phyloP scores from a whole-genome alignment of 1,140 invertebrate genomes.

The Babylonia areolata region DNA sequence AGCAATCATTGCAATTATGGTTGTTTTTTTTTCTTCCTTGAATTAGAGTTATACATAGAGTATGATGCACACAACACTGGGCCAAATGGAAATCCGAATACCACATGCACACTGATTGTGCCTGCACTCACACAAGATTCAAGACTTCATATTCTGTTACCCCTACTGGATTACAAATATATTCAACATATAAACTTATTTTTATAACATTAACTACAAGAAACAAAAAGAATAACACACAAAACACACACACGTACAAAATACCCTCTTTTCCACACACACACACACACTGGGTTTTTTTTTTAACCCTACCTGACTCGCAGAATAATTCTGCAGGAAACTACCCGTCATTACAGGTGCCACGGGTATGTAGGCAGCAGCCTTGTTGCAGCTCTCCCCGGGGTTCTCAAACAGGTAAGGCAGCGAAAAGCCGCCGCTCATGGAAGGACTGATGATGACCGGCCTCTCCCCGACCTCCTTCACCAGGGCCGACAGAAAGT shows the following conservation, averaged over 20 bases:
- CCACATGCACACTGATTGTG: too few relatives aligned
- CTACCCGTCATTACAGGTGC: conserved; percentile 73
- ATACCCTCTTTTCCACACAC: neutral
- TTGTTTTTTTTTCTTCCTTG: too few relatives aligned
- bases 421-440: conserved; percentile 76
- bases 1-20: too few relatives aligned
- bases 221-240: too few relatives aligned
- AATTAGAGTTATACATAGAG: too few relatives aligned
- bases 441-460: conserved; percentile 76
- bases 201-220: too few relatives aligned
- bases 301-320: conserved; percentile 52
- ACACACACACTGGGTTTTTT: neutral
- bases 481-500: conserved; percentile 70
- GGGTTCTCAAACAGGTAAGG: conserved; percentile 71
- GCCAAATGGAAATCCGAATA: too few relatives aligned
- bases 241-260: neutral
- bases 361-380: conserved; percentile 74
- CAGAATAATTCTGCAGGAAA: conserved; percentile 52
- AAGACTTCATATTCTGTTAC: too few relatives aligned
- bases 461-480: conserved; percentile 59
- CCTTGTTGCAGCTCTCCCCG: conserved; percentile 44
- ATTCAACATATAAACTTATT: too few relatives aligned
- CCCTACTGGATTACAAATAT: too few relatives aligned
- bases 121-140: too few relatives aligned
- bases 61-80: too few relatives aligned